These are phyloP conservation scores for Pyrochroa serraticornis DNA, from an alignment of 2,888 invertebrate species.

Conservation along the genomic window DNA sequence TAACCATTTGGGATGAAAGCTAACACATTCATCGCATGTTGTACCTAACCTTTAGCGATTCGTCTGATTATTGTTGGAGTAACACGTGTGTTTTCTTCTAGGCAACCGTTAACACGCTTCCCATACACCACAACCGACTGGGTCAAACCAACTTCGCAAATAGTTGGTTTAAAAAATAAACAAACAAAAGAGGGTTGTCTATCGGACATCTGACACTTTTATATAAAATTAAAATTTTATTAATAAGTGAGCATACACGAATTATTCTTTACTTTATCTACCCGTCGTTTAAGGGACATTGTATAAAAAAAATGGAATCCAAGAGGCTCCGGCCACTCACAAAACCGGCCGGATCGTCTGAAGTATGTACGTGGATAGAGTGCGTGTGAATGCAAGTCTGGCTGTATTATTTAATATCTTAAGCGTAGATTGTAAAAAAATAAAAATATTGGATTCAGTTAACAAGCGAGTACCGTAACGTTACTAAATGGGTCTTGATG, in stretches of 20 bases:
- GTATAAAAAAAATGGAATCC: slow-evolving; percentile 41
- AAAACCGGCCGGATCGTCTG: slow-evolving; percentile 36
- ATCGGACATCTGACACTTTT: slow-evolving; percentile 43
- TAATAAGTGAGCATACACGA: slow-evolving; percentile 49
- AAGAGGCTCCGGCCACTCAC: slow-evolving; percentile 35
- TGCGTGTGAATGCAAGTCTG: slow-evolving; percentile 54
- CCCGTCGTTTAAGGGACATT: slow-evolving; percentile 44
- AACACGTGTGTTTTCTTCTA: slow-evolving; percentile 48
- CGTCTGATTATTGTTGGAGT: slow-evolving; percentile 25
- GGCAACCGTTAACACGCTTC: slow-evolving; percentile 55
- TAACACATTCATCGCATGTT: slow-evolving; percentile 39
- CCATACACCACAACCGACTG: slow-evolving; percentile 49
- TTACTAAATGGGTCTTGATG: slow-evolving; percentile 23
- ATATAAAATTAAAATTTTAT: slow-evolving; percentile 45
- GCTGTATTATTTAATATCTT: slow-evolving; percentile 53
- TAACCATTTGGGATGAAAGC: slow-evolving; percentile 33
- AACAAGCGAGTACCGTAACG: slow-evolving; percentile 42
- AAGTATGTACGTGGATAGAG: slow-evolving; percentile 32
- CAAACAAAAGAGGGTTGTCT: slow-evolving; percentile 29
- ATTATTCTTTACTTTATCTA: slow-evolving; percentile 47
- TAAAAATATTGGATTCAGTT: slow-evolving; percentile 35
- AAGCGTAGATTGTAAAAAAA: slow-evolving; percentile 43
- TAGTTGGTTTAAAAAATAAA: slow-evolving; percentile 37
- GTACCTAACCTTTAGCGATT: slow-evolving; percentile 21
- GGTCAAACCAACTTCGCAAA: slow-evolving; percentile 45